Evolutionary conservation across 2,113 vertebrate genomes (phyloP).

Genomic region (Toxotes jaculatrix): DNA sequence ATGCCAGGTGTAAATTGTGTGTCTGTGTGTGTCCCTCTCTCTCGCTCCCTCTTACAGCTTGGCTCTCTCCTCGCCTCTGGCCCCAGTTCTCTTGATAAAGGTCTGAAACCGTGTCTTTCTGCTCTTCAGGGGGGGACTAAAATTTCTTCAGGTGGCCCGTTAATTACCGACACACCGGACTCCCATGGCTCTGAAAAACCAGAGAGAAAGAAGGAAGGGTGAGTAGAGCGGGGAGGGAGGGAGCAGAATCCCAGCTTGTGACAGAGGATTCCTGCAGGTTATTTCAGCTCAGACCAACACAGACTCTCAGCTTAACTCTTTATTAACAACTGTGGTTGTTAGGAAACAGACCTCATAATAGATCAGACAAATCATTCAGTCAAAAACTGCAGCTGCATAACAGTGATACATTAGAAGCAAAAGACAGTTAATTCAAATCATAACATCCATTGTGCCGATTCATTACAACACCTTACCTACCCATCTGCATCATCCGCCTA

Average conservation of each 20-base stretch:
- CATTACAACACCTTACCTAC: neutral
- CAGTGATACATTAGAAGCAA: neutral
- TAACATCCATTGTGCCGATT: too few relatives aligned
- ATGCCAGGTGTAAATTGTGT: neutral
- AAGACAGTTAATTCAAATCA: neutral
- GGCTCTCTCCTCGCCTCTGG: neutral
- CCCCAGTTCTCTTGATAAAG: constrained; percentile 12
- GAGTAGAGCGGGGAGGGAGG: neutral
- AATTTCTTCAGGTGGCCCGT: constrained; percentile 32
- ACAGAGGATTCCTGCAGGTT: constrained; percentile 13
- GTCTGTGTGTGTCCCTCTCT: neutral
- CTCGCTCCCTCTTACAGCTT: neutral
- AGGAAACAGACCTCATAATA: constrained; percentile 3
- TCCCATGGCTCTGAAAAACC: constrained; percentile 13
- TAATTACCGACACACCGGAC: constrained; percentile 45
- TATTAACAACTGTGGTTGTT: neutral
- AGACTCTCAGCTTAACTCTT: neutral
- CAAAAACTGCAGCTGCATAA: neutral
- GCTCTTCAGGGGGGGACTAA: constrained; percentile 3
- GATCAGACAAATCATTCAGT: neutral
- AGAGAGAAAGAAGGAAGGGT: neutral
- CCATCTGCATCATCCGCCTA: neutral
- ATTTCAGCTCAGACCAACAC: neutral
- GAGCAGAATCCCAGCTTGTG: constrained; percentile 8
- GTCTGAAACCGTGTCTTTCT: constrained; percentile 6